These are phyloP conservation scores for Nymphalis urticae DNA, from an alignment of 2,888 invertebrate genomes.

Conservation along the genomic window DNA sequence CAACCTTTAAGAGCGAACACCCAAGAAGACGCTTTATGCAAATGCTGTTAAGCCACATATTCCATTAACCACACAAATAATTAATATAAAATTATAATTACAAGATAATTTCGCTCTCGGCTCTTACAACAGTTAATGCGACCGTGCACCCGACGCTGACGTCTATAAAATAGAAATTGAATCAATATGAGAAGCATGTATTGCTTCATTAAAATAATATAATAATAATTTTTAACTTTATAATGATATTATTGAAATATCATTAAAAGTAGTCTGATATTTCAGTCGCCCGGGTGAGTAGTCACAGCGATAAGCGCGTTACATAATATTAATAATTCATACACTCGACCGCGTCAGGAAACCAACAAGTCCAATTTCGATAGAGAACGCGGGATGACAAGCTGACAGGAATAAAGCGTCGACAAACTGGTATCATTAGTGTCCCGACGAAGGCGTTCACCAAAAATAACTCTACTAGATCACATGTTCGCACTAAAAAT, in stretches of 20 bases:
- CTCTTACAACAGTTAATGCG: slow-evolving; percentile 72
- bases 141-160: slow-evolving; percentile 60
- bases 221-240: slow-evolving; percentile 63
- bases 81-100: slow-evolving; percentile 78
- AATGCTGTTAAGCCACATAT: slow-evolving; percentile 69
- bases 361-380: slow-evolving; percentile 70
- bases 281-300: slow-evolving; percentile 34
- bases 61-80: slow-evolving; percentile 66
- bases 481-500: slow-evolving; percentile 80
- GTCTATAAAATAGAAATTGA: slow-evolving; percentile 69
- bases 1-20: slow-evolving; percentile 60
- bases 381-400: slow-evolving; percentile 61
- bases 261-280: slow-evolving; percentile 65
- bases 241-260: slow-evolving; percentile 75
- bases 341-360: slow-evolving; percentile 69
- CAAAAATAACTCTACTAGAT: slow-evolving; percentile 72
- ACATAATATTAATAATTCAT: slow-evolving; percentile 65
- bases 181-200: slow-evolving; percentile 39
- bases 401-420: slow-evolving; percentile 67
- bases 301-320: slow-evolving; percentile 43
- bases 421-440: slow-evolving; percentile 77
- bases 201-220: slow-evolving; percentile 48
- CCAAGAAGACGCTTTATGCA: slow-evolving; percentile 73
- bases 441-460: slow-evolving; percentile 74
- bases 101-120: slow-evolving; percentile 77